Conservation (phyloP, 2,797 vertebrate species). For the Chloroceryle inda region DNA sequence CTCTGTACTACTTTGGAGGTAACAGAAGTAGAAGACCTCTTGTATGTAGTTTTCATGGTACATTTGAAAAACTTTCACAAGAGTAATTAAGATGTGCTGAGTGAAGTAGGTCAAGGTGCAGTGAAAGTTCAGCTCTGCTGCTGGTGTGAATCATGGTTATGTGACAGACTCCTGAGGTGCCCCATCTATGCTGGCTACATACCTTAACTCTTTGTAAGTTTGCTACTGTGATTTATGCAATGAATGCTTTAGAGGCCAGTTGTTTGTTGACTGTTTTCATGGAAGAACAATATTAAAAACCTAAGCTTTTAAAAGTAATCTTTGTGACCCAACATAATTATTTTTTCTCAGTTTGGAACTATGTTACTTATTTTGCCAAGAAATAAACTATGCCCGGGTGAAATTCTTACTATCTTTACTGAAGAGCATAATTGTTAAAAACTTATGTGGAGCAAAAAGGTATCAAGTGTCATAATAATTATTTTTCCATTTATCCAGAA, state of each 20-base stretch:
- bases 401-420: background rate
- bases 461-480: background rate
- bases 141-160: background rate
- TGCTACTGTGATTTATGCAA: background rate
- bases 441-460: background rate
- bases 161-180: background rate
- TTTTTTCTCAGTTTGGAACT: background rate
- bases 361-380: background rate
- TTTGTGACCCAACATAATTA: background rate
- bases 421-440: background rate
- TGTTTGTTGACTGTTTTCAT: background rate
- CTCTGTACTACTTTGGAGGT: background rate
- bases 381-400: background rate
- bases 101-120: background rate
- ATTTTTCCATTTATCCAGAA: conserved; percentile 34
- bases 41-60: background rate
- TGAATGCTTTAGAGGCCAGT: background rate
- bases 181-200: background rate
- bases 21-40: background rate
- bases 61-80: background rate
- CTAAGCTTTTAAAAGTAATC: background rate
- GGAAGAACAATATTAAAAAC: background rate
- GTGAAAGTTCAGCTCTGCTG: background rate
- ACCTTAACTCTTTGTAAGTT: background rate
- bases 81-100: background rate